A percentile compares a stretch with the other conserved stretches of the same genome.
These are phyloP conservation scores for Psittacula echo DNA, from an alignment of 2,797 vertebrate species.

Conservation along the genomic window DNA sequence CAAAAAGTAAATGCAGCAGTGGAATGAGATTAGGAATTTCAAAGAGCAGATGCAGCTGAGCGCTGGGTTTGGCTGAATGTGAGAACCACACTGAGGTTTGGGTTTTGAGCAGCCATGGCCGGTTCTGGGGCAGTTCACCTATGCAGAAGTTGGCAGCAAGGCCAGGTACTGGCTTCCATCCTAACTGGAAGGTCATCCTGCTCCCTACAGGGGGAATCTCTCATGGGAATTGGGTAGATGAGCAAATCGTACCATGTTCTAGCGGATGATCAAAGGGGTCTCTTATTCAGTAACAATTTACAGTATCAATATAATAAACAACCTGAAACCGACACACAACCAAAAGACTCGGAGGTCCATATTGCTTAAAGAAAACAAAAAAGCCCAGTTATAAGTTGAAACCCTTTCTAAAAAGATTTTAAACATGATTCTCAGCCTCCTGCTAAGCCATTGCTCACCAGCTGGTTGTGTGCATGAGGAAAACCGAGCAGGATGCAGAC, in stretches of 20 bases:
- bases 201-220: not conserved
- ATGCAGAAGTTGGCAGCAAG: not conserved
- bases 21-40: not conserved
- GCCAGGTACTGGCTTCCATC: not conserved
- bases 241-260: not conserved
- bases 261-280: not conserved
- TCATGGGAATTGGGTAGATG: not conserved
- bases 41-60: not conserved
- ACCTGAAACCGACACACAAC: slow-evolving; percentile 6
- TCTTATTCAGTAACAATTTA: not conserved
- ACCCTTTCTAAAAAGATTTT: slow-evolving; percentile 36
- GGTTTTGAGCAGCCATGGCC: not conserved
- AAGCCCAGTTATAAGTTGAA: slow-evolving; percentile 48
- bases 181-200: not conserved
- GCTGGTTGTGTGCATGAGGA: not conserved
- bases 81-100: not conserved
- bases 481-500: not conserved
- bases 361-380: slow-evolving; percentile 65
- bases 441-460: slow-evolving; percentile 37
- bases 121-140: not conserved
- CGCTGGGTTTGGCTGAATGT: not conserved
- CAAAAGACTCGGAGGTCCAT: slow-evolving; percentile 19
- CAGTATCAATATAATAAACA: not conserved
- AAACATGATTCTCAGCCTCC: slow-evolving; percentile 21
- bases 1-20: not conserved